Percentiles rank a stretch among this genome's conserved stretches.
Conservation (phyloP, 2,888 invertebrate genomes). For the Trissonchulus sp. region DNA sequence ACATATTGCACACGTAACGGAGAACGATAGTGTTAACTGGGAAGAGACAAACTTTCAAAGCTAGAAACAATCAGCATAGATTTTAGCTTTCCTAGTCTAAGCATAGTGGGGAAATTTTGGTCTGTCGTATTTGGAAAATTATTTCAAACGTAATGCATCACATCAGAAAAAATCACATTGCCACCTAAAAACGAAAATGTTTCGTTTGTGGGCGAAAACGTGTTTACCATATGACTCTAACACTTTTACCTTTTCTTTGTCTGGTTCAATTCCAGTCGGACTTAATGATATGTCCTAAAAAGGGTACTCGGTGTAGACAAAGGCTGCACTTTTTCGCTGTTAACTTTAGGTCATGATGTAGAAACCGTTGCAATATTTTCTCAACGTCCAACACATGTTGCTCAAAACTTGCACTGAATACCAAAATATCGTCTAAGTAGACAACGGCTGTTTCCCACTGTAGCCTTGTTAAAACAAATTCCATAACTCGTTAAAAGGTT, state of each 20-base stretch:
- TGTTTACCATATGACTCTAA: too few species aligned
- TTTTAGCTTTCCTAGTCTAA: too few species aligned
- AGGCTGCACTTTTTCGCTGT: slow-evolving; percentile 7
- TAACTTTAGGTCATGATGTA: neutral
- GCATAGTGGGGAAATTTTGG: too few species aligned
- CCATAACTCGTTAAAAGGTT: slow-evolving; percentile 4
- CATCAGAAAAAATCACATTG: too few species aligned
- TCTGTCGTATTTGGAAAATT: too few species aligned
- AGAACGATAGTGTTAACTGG: too few species aligned
- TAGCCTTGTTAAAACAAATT: neutral
- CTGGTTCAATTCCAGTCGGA: slow-evolving; percentile 17
- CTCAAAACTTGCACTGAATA: slow-evolving; percentile 11
- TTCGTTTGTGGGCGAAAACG: too few species aligned
- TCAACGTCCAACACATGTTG: neutral
- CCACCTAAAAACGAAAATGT: too few species aligned
- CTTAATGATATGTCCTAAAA: slow-evolving; percentile 12
- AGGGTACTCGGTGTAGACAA: neutral
- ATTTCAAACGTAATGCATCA: too few species aligned
- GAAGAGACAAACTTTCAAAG: too few species aligned
- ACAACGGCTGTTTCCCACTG: slow-evolving; percentile 19
- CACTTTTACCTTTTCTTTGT: neutral
- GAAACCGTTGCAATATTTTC: neutral
- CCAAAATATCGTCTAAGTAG: slow-evolving; percentile 14
- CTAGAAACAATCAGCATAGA: too few species aligned
- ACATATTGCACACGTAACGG: too few species aligned